These are phyloP conservation scores for Drosophila rellima DNA, from an alignment of 2,888 invertebrate species.

Conservation along the genomic window DNA sequence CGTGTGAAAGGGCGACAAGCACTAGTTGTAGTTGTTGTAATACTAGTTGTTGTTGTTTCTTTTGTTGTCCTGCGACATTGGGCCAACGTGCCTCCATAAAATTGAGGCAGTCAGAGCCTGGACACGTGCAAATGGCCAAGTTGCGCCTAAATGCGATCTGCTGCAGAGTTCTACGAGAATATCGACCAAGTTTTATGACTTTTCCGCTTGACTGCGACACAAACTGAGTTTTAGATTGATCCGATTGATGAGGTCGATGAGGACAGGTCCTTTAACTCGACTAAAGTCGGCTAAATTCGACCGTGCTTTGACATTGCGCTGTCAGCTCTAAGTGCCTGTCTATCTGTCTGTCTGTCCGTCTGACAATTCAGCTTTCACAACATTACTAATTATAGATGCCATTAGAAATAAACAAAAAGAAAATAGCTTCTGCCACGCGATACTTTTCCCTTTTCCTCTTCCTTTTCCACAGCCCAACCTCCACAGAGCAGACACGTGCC, in stretches of 20 bases:
- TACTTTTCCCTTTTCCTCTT: neutral
- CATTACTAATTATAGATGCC: slow-evolving; percentile 36
- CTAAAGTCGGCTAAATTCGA: neutral
- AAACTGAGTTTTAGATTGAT: slow-evolving; percentile 31
- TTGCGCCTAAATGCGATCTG: slow-evolving; percentile 61
- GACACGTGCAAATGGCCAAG: slow-evolving; percentile 63
- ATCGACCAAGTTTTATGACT: slow-evolving; percentile 42
- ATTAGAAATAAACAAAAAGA: slow-evolving; percentile 6
- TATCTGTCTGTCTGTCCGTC: slow-evolving; percentile 10
- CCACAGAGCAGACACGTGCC: slow-evolving; percentile 37
- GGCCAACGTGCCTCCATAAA: slow-evolving; percentile 52
- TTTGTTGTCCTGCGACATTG: slow-evolving; percentile 61
- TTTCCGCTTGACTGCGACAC: slow-evolving; percentile 37
- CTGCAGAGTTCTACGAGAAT: slow-evolving; percentile 3
- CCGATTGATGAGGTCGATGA: slow-evolving; percentile 2
- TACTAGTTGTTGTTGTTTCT: neutral
- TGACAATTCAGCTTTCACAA: slow-evolving; percentile 18
- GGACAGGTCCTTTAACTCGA: neutral
- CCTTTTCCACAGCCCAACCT: neutral
- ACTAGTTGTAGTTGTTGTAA: neutral
- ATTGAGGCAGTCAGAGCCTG: slow-evolving; percentile 52
- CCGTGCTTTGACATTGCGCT: slow-evolving; percentile 12
- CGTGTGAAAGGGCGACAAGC: slow-evolving; percentile 71
- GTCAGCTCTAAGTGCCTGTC: slow-evolving; percentile 13
- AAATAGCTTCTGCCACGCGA: slow-evolving; percentile 42